Conservation (phyloP, 1,140 invertebrate species). For the Eubasilissa regina region DNA sequence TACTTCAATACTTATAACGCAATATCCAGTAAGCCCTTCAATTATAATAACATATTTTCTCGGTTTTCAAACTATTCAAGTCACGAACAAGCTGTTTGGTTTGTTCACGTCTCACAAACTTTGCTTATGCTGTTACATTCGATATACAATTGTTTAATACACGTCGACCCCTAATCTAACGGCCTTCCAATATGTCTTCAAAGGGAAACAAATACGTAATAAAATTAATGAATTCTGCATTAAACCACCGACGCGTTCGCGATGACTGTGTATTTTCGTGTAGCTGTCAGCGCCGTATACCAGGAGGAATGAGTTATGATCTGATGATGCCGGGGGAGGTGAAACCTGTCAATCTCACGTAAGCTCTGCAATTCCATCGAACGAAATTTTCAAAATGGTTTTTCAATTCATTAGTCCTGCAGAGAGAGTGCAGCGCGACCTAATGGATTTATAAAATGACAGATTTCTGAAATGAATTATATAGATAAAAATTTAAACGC, state of each 20-base stretch:
- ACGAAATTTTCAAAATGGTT: conserved; percentile 1
- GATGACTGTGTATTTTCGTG: conserved; percentile 37
- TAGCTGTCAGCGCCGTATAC: conserved; percentile 16
- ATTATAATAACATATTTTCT: too few species aligned
- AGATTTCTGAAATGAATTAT: too few species aligned
- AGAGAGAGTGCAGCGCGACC: not conserved
- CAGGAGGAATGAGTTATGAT: conserved; percentile 13
- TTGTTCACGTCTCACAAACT: too few species aligned
- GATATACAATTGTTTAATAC: too few species aligned
- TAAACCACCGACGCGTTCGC: not conserved
- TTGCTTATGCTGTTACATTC: too few species aligned
- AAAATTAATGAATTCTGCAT: not conserved
- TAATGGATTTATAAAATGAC: too few species aligned
- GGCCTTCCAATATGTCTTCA: not conserved
- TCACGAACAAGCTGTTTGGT: too few species aligned
- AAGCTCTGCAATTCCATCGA: conserved; percentile 2
- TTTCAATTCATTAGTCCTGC: not conserved
- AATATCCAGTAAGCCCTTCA: too few species aligned
- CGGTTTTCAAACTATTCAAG: too few species aligned
- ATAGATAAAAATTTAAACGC: too few species aligned
- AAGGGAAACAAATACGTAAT: not conserved
- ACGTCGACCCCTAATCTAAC: not conserved
- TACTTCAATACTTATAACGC: too few species aligned
- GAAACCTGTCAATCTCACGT: conserved; percentile 24
- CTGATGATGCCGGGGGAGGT: conserved; percentile 9